A percentile compares a stretch with the other conserved stretches of the same genome.
These are phyloP conservation scores for Carcina quercana DNA, from an alignment of 2,888 invertebrate genomes.

Conservation along the genomic window DNA sequence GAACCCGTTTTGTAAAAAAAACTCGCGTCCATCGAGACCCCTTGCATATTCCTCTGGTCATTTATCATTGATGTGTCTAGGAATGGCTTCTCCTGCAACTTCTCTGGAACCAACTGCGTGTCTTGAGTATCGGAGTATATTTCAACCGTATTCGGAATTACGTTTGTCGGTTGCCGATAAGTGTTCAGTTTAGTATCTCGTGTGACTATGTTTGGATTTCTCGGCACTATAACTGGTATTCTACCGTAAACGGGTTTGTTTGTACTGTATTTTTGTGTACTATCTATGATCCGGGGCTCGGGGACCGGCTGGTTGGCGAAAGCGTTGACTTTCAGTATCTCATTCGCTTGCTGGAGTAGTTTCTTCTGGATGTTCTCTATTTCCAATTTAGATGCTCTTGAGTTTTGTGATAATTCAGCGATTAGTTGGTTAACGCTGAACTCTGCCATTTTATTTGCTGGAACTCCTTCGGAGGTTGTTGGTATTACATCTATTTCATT, in stretches of 20 bases:
- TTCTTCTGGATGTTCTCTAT: constrained; percentile 62
- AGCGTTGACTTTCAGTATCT: constrained; percentile 64
- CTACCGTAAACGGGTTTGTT: constrained; percentile 49
- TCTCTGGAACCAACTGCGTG: constrained; percentile 65
- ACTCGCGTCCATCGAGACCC: constrained; percentile 63
- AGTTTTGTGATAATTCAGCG: constrained; percentile 60
- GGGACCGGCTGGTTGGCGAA: constrained; percentile 42
- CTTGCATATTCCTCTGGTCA: constrained; percentile 58
- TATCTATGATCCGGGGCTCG: constrained; percentile 47
- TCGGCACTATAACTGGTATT: constrained; percentile 39
- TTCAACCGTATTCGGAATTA: constrained; percentile 22
- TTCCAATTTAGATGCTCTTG: constrained; percentile 57
- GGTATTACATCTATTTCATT: constrained; percentile 14
- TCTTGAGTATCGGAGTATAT: constrained; percentile 32
- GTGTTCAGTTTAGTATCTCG: constrained; percentile 23
- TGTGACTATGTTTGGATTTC: constrained; percentile 28
- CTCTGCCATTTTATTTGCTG: constrained; percentile 38
- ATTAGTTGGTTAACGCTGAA: constrained; percentile 62
- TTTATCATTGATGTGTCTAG: constrained; percentile 52
- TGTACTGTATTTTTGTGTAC: constrained; percentile 44
- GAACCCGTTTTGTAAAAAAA: constrained; percentile 77
- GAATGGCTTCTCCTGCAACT: constrained; percentile 47
- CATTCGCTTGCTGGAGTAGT: constrained; percentile 60
- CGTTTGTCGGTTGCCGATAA: constrained; percentile 26
- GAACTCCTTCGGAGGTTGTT: constrained; percentile 21